Base-by-base conservation (phyloP, 2,113 vertebrate species). In the Irena cyanogastra region DNA sequence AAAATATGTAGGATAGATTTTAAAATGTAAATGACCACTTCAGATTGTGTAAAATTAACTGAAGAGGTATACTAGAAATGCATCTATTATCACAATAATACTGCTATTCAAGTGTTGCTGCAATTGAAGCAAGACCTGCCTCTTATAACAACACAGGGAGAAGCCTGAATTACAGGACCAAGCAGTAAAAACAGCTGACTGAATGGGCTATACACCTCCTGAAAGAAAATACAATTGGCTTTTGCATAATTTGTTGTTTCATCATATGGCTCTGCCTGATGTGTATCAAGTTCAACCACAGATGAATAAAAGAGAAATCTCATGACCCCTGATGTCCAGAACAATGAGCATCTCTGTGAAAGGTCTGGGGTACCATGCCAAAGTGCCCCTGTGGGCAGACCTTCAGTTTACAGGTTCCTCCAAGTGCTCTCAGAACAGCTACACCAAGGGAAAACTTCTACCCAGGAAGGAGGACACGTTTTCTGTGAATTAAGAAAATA, bases 1-100 rank as follows among this genome's bases (percentile, higher is more conserved):
- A 74, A 95, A 81, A 86, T 42, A 45, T 15, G 54, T 6, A 81
- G 33, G 68, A 77, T 68, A 77, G 27, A 63, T 86, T 93, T 93
- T 50, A 27, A 86, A 86, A 90, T 60, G 56, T 30, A 94, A 95
- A 83, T 77, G 35, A 68, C 24, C 60, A 74, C 44, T 74, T n/a
- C 23, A 68, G 54, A 71, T 39, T 41, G 13, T 19, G 11, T 30
- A 47, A 77, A 87, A 80, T 83, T 64, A 90, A 70, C 42, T 21
- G 27, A 81, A 81, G 56, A 63, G 20, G 16, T 81, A 81, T 81
- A 81, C 49, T 13, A 54, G 52, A 64, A 64, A 44, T 19, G 27
- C 37, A 54, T 63, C 94, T 84, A 66, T 81, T 70, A 81, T 54
- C 35, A 60, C 56, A 57, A 47, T 63, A 63, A 37, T 53, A 26